These are phyloP conservation scores for Dilophus febrilis DNA, from an alignment of 2,888 invertebrate species.

Conservation along the genomic window DNA sequence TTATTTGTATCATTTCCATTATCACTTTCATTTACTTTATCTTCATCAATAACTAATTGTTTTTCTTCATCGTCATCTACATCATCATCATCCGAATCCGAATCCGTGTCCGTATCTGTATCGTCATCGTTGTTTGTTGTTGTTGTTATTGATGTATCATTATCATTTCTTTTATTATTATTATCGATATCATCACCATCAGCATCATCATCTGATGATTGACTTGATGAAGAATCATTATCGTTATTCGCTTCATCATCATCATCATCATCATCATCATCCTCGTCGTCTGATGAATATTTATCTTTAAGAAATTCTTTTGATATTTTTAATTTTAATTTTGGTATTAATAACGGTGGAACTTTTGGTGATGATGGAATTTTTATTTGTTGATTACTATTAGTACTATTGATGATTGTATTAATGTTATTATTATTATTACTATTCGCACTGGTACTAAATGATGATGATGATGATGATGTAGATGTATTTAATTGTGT, in stretches of 20 bases:
- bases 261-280: slow-evolving; percentile 25
- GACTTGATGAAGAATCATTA: neutral
- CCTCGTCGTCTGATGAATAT: slow-evolving; percentile 22
- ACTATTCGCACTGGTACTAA: no score
- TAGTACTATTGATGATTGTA: no score
- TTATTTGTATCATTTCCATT: no score
- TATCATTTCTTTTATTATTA: slow-evolving; percentile 14
- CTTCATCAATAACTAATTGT: slow-evolving; percentile 5
- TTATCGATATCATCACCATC: slow-evolving; percentile 20
- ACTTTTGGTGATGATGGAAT: slow-evolving; percentile 5
- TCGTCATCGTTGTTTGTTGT: slow-evolving; percentile 5
- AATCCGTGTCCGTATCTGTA: slow-evolving; percentile 6
- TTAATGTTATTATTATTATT: no score
- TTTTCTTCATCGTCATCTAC: slow-evolving; percentile 15
- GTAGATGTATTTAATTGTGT: no score
- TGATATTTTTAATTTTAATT: slow-evolving; percentile 48
- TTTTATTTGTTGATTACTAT: neutral
- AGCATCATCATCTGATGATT: slow-evolving; percentile 10
- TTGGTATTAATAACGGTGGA: slow-evolving; percentile 38
- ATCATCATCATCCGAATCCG: slow-evolving; percentile 21
- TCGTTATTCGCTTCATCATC: slow-evolving; percentile 2
- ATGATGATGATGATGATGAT: no score
- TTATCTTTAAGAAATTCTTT: slow-evolving; percentile 33
- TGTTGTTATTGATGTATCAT: slow-evolving; percentile 5
- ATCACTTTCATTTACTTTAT: neutral